Evolutionary conservation across 2,113 vertebrate species (phyloP), one percentile per base, ranked within the genome.

Genomic region (Phrynosoma platyrhinos): DNA sequence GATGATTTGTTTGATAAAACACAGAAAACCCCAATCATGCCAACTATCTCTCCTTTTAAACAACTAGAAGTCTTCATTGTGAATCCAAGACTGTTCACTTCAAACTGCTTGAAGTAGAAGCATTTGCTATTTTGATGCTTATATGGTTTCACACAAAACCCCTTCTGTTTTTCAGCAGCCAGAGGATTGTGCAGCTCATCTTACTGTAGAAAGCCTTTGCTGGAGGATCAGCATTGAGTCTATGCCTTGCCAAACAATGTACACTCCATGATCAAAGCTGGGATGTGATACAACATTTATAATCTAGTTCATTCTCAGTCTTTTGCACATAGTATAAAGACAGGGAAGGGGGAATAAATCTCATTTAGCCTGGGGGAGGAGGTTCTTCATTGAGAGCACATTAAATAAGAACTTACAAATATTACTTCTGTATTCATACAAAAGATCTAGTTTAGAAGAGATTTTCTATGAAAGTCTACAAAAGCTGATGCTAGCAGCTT

Each of bases 241-340:
- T 93, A 94, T 72, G n/a, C 62, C 58, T 90, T 94, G 68, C 75
- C 85, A 96, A 96, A 98, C 96, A 98, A 98, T 98, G 94, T 91
- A 42, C 92, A 85, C 92, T 91, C 86, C 91, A 66, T 95, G 97
- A 98, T 98, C 97, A 98, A 98, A 98, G 97, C 74, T 91, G 88
- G 95, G 92, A 92, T 95, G 88, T 88, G 91, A 96, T 94, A 92
- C 96, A 92, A 94, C 94, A 97, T 95, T 96, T 89, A 90, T 93
- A 95, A 95, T 96, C 93, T 96, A 96, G 91, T 97, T 97, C 90
- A 95, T 91, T 82, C 91, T 93, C 71, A 77, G 20, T 91, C 86
- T 91, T 14, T 68, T 90, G 77, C 90, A 30, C 4, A 87, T 27
- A 91, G 71, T 93, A 74, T 78, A 86, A 85, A 69, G 1, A 1